Percentiles rank a stretch among this genome's conserved stretches.
phyloP scores from a whole-genome alignment of 2,113 vertebrate species.

The Gadus macrocephalus region DNA sequence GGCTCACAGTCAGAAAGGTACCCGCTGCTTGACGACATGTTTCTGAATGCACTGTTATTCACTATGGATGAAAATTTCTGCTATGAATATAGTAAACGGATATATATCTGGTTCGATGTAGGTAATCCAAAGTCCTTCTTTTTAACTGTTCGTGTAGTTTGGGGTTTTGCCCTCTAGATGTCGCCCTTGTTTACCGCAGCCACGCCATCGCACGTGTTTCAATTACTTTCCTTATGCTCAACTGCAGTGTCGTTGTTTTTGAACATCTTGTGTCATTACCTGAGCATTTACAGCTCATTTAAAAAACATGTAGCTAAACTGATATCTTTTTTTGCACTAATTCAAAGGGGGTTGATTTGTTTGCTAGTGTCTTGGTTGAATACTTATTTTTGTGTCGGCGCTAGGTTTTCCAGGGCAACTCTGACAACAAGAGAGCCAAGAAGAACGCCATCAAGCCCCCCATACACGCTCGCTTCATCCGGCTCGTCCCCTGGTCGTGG shows the following conservation, averaged over 20 bases:
- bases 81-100: not conserved
- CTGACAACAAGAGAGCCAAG: slow-evolving; percentile 84
- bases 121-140: too few species aligned
- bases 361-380: not conserved
- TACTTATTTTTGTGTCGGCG: not conserved
- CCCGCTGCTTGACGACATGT: too few species aligned
- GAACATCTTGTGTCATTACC: too few species aligned
- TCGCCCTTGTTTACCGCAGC: not conserved
- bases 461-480: slow-evolving; percentile 73
- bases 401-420: slow-evolving; percentile 87
- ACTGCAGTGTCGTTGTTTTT: not conserved
- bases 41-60: too few species aligned
- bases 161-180: too few species aligned
- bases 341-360: not conserved
- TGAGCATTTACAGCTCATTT: too few species aligned
- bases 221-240: not conserved
- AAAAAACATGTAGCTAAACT: not conserved
- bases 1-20: too few species aligned
- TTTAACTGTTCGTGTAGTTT: too few species aligned
- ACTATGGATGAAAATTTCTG: too few species aligned
- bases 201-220: not conserved
- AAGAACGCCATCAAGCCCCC: slow-evolving; percentile 85
- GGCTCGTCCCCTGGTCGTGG: slow-evolving; percentile 87
- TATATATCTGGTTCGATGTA: too few species aligned
- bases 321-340: too few species aligned